Percentiles rank a stretch among this genome's conserved stretches.
Conservation (phyloP, 2,888 invertebrate genomes). For the Odontomyia ornata region DNA sequence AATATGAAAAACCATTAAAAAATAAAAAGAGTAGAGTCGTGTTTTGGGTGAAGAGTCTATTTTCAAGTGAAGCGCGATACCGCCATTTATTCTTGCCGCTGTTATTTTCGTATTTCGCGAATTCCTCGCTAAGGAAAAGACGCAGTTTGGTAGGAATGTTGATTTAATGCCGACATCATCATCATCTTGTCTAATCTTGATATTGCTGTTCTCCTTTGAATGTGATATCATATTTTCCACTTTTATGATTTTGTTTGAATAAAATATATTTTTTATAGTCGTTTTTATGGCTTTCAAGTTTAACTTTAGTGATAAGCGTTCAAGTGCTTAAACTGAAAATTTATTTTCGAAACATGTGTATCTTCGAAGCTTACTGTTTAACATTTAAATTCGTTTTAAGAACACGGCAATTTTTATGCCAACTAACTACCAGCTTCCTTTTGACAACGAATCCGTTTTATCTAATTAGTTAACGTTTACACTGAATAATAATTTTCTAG, state of each 20-base stretch:
- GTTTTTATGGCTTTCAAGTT: conserved; percentile 21
- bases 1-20: conserved; percentile 49
- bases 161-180: conserved; percentile 32
- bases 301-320: not conserved
- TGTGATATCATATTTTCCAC: conserved; percentile 15
- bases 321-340: not conserved
- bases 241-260: conserved; percentile 32
- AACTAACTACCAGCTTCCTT: too few species aligned
- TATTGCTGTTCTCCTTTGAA: conserved; percentile 5
- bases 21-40: conserved; percentile 11
- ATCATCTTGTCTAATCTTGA: conserved; percentile 13
- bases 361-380: too few species aligned
- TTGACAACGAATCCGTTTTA: too few species aligned
- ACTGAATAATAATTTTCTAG: too few species aligned
- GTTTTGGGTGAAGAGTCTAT: conserved; percentile 27
- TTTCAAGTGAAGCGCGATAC: not conserved
- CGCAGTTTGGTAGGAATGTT: not conserved
- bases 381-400: too few species aligned
- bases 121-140: not conserved
- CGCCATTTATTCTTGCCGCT: not conserved
- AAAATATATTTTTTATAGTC: conserved; percentile 20
- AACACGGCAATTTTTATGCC: too few species aligned
- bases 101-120: not conserved
- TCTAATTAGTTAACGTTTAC: too few species aligned
- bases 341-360: not conserved